Base-by-base conservation (phyloP, 2,113 vertebrate species). In the Aldabrachelys gigantea region DNA sequence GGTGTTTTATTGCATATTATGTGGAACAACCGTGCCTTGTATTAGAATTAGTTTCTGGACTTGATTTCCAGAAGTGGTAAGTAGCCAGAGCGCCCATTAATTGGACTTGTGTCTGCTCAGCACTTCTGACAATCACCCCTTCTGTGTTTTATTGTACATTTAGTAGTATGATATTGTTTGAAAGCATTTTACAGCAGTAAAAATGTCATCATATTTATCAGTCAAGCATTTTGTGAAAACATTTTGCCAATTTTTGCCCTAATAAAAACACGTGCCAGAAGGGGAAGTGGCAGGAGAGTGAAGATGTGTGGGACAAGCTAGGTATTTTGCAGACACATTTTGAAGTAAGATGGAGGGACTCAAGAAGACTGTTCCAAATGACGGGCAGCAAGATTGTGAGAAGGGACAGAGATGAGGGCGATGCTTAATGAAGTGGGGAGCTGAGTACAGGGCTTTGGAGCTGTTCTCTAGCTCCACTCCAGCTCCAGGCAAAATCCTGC, bases 311-410 rank as follows among this genome's bases (percentile, higher is more conserved):
- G 53, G 3, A 6, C 47, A 35, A 10, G 44, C 31, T 49, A 44
- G 75, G 6, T 44, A 56, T 35, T 88, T 54, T 88, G 31, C 31
- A 22, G 24, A 1, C 49, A 1, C 0, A 0, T 82, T 87, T 49
- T 83, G 13, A 27, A 41, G 75, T 8, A 8, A 38, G 6, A 3
- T 12, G 52, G 5, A 81, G 57, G 14, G 29, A 50, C 24, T 0
- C 8, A 19, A 1, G 54, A 76, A 25, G 10, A 6, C 21, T 22
- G 1, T 27, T 80, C 12, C 0, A 0, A 3, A 0, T 10, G 24
- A 50, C 12, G 44, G 80, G 49, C 27, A 53, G 1, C 38, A 57
- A 56, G 53, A 4, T 10, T 3, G 0, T 41, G 2, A 72, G 6
- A 12, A 41, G 3, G 53, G 79, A 38, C 6, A 4, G 65, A 4